Conservation (phyloP, 2,888 invertebrate genomes). For the Galeruca laticollis region DNA sequence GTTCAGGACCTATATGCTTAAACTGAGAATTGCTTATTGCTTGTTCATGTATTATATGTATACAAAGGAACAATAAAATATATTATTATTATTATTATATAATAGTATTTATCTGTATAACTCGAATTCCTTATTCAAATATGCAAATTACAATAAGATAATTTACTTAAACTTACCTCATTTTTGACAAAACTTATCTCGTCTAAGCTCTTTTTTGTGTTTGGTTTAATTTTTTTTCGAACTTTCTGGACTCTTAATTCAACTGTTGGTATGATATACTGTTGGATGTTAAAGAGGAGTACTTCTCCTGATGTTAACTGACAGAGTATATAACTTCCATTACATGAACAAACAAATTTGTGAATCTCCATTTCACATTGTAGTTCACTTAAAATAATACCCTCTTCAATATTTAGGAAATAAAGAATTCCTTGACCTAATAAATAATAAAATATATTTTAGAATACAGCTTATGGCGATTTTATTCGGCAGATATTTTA, state of each 20-base stretch:
- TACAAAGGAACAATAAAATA: too few species aligned
- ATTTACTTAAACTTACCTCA: conserved; percentile 47
- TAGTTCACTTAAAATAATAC: conserved; percentile 67
- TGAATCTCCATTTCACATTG: conserved; percentile 68
- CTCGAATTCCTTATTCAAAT: background rate
- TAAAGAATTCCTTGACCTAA: conserved; percentile 65
- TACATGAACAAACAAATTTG: conserved; percentile 69
- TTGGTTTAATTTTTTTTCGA: conserved; percentile 41
- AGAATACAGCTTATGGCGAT: background rate
- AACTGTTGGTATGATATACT: conserved; percentile 53
- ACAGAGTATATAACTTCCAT: conserved; percentile 72
- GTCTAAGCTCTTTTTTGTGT: conserved; percentile 43
- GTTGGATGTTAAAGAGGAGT: conserved; percentile 69
- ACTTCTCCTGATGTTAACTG: conserved; percentile 72
- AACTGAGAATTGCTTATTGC: too few species aligned
- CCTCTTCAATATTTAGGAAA: conserved; percentile 70
- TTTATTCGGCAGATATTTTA: conserved; percentile 17
- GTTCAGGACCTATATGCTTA: too few species aligned
- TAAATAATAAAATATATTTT: background rate
- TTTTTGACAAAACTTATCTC: conserved; percentile 49
- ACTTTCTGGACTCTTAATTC: conserved; percentile 46
- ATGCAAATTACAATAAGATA: background rate
- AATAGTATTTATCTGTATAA: too few species aligned
- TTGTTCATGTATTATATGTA: too few species aligned
- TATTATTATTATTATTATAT: too few species aligned